Percentiles rank a stretch among this genome's conserved stretches.
Conservation (phyloP, 1,140 invertebrate genomes). For the Trichomalopsis sarcophagae region DNA sequence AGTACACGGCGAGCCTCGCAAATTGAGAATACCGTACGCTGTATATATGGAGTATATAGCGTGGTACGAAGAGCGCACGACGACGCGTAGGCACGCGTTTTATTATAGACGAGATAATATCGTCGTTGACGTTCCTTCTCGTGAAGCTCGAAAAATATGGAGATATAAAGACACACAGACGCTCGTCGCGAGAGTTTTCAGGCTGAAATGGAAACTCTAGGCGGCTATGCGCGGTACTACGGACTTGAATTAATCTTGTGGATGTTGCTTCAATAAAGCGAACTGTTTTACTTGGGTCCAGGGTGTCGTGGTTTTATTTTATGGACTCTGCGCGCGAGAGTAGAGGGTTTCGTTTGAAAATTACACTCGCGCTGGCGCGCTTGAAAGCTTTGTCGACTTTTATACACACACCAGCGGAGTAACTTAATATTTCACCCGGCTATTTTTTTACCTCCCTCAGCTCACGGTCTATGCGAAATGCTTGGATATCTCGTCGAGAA, state of each 20-base stretch:
- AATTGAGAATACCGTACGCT: conserved; percentile 13
- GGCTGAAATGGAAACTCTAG: not conserved
- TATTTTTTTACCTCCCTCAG: no score
- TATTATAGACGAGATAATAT: conserved; percentile 5
- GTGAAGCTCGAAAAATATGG: not conserved
- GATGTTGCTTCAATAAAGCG: not conserved
- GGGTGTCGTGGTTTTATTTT: no score
- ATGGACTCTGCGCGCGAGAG: no score
- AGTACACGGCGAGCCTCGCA: not conserved
- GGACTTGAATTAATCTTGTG: not conserved
- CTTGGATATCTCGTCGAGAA: no score
- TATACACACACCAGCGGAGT: no score
- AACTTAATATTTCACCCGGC: no score
- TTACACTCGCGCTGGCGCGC: no score
- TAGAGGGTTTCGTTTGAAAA: no score
- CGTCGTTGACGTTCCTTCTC: not conserved
- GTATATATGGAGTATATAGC: not conserved
- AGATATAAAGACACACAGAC: not conserved
- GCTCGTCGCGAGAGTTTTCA: not conserved
- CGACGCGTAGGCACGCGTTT: not conserved
- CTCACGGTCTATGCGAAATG: no score
- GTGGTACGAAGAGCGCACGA: not conserved
- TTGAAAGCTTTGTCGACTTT: no score
- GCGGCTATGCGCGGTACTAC: no score
- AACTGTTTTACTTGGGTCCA: no score